Conservation (phyloP, 2,888 invertebrate species). For the Phytoseiulus persimilis region DNA sequence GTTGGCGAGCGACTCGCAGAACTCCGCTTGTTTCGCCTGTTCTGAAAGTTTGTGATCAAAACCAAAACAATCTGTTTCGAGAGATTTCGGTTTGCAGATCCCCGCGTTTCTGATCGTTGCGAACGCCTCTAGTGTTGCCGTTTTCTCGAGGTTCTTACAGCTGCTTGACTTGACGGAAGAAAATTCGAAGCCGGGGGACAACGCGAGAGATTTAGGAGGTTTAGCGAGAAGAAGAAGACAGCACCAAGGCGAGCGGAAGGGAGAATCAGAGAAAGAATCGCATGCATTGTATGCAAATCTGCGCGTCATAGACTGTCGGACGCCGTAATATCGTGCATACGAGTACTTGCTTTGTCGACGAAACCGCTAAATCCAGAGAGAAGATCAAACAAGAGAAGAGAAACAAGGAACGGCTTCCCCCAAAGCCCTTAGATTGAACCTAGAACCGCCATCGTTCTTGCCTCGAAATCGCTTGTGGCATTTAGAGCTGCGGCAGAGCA, state of each 20-base stretch:
- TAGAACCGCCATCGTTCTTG: too few relatives aligned
- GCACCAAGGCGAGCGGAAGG: not conserved
- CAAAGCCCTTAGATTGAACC: not conserved
- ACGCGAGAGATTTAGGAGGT: not conserved
- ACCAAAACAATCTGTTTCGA: not conserved
- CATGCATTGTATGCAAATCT: constrained; percentile 5
- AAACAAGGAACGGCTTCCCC: not conserved
- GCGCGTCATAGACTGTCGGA: not conserved
- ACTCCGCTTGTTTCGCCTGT: too few relatives aligned
- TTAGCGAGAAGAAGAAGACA: not conserved
- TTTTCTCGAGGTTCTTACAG: not conserved
- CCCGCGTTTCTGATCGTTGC: not conserved
- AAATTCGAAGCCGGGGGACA: not conserved
- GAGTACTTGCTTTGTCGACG: not conserved
- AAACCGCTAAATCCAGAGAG: not conserved
- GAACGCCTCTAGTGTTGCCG: not conserved
- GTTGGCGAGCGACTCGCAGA: too few relatives aligned
- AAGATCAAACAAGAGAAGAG: not conserved
- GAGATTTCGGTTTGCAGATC: not conserved
- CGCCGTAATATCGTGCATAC: not conserved
- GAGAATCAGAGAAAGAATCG: not conserved
- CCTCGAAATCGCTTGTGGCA: too few relatives aligned
- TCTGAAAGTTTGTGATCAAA: too few relatives aligned
- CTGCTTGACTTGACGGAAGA: not conserved
- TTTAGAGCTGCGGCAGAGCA: too few relatives aligned